phyloP scores from a whole-genome alignment of 2,797 vertebrate genomes.

The Atherinosoma microstoma region DNA sequence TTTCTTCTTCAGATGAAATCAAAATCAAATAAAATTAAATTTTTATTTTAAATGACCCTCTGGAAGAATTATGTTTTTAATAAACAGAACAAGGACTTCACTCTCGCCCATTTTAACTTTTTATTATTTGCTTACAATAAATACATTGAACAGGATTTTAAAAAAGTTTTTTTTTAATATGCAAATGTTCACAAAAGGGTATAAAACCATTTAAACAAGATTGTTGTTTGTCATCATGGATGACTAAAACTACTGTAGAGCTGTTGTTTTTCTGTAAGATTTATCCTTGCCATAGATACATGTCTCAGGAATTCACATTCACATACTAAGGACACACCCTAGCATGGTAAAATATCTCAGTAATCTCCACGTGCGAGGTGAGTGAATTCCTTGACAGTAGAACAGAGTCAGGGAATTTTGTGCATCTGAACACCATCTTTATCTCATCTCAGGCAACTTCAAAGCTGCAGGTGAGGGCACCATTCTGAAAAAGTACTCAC shows the following conservation, averaged over 20 bases:
- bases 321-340: not conserved
- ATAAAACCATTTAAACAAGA: constrained; percentile 5
- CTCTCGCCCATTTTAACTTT: too few species aligned
- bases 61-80: too few species aligned
- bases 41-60: too few species aligned
- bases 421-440: constrained; percentile 11
- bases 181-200: not conserved
- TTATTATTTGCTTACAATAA: too few species aligned
- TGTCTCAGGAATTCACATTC: constrained; percentile 2
- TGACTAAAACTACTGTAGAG: not conserved
- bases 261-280: not conserved
- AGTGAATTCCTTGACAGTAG: not conserved
- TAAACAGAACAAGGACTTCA: too few species aligned
- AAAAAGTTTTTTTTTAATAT: too few species aligned
- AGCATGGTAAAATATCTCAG: not conserved
- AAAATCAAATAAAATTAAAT: too few species aligned
- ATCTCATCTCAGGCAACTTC: constrained; percentile 89
- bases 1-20: not conserved
- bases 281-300: not conserved
- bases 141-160: too few species aligned
- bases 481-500: constrained; percentile 94
- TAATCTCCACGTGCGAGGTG: not conserved
- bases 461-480: constrained; percentile 94
- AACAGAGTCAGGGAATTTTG: constrained; percentile 2
- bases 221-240: not conserved